These are phyloP conservation scores for Lathronympha strigana DNA, from an alignment of 2,888 invertebrate genomes.

Conservation along the genomic window DNA sequence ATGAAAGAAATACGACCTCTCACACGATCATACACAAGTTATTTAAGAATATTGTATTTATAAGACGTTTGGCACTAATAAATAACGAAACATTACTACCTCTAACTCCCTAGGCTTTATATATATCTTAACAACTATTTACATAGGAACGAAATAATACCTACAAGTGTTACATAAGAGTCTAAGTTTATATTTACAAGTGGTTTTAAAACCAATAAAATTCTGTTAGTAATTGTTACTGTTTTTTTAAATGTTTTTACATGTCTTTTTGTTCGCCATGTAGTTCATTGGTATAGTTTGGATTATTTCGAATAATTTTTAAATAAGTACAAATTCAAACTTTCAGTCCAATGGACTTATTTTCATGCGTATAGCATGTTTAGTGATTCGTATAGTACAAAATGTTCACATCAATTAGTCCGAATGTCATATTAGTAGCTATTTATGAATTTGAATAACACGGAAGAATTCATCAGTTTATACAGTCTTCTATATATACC, in stretches of 20 bases:
- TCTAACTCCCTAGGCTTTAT: conserved; percentile 41
- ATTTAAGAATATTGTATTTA: conserved; percentile 56
- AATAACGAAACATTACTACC: conserved; percentile 62
- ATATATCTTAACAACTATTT: conserved; percentile 57
- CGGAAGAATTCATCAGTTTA: too few relatives aligned
- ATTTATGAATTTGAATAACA: too few relatives aligned
- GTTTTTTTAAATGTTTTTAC: neutral
- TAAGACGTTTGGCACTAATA: conserved; percentile 74
- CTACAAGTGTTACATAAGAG: conserved; percentile 33
- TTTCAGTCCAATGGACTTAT: too few relatives aligned
- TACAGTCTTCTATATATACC: too few relatives aligned
- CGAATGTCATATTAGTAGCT: too few relatives aligned
- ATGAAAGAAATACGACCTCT: neutral
- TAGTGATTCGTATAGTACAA: too few relatives aligned
- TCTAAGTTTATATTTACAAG: conserved; percentile 35
- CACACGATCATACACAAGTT: neutral
- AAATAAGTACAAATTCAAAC: conserved; percentile 13
- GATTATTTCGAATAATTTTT: neutral
- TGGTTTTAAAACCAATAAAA: conserved; percentile 2
- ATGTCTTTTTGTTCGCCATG: conserved; percentile 14
- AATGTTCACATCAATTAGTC: neutral
- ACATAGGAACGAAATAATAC: conserved; percentile 69
- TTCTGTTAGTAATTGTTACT: neutral
- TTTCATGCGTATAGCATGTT: too few relatives aligned
- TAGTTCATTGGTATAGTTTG: conserved; percentile 12